phyloP scores from a whole-genome alignment of 1,140 invertebrate genomes.

The Drosophila rufa region DNA sequence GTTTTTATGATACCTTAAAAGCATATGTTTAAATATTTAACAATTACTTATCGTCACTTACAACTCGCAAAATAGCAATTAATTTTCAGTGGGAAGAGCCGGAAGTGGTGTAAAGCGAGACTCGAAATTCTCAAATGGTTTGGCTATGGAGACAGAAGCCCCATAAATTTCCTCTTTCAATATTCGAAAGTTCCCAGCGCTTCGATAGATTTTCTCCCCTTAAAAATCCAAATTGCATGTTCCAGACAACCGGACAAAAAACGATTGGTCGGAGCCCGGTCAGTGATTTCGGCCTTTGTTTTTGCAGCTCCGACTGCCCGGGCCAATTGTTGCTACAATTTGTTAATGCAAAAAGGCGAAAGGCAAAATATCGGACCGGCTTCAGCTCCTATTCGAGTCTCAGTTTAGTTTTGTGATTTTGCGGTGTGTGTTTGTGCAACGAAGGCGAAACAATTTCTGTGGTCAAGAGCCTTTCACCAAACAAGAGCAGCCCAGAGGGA shows the following conservation, averaged over 20 bases:
- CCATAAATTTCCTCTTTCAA: conserved; percentile 5
- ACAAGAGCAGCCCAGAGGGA: conserved; percentile 17
- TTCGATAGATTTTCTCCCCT: not conserved
- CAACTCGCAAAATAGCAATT: conserved; percentile 1
- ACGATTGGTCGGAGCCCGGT: conserved; percentile 4
- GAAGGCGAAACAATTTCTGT: conserved; percentile 52
- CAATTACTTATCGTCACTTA: conserved; percentile 5
- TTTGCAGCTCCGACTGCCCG: conserved; percentile 4
- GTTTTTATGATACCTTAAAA: not conserved
- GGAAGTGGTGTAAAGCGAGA: not conserved
- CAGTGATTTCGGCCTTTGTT: conserved; percentile 35
- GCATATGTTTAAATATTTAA: not conserved
- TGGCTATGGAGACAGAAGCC: not conserved
- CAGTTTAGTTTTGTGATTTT: conserved; percentile 36
- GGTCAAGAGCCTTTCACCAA: conserved; percentile 61
- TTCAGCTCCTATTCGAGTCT: conserved; percentile 15
- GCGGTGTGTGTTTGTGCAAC: conserved; percentile 38
- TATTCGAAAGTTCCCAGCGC: conserved; percentile 27
- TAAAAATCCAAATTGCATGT: conserved; percentile 28
- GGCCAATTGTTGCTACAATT: conserved; percentile 55
- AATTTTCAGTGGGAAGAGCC: not conserved
- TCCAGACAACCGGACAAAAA: conserved; percentile 26
- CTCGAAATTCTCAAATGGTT: not conserved
- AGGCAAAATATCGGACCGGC: conserved; percentile 30
- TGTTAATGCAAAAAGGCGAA: conserved; percentile 52